phyloP scores from a whole-genome alignment of 1,140 invertebrate species.

The Anagrus nilaparvatae region DNA sequence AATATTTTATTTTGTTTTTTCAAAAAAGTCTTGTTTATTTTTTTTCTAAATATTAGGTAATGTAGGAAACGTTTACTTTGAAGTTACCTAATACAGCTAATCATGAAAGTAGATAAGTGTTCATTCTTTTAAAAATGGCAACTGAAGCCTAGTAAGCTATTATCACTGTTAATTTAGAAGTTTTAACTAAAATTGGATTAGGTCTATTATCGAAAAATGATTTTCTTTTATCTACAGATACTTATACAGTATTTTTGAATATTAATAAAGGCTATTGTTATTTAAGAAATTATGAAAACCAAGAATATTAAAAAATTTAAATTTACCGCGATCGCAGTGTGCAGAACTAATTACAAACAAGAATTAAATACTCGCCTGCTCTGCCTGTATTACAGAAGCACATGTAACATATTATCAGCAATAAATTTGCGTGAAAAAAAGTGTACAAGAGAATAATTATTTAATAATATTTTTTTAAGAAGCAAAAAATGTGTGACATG shows the following conservation, averaged over 20 bases:
- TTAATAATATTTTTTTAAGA: no score
- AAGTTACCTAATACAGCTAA: conserved; percentile 59
- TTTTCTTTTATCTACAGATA: conserved; percentile 46
- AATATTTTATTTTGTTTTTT: conserved; percentile 19
- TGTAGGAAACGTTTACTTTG: conserved; percentile 73
- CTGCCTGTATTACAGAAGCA: no score
- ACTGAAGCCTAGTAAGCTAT: conserved; percentile 46
- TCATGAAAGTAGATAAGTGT: conserved; percentile 56
- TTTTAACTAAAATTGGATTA: conserved; percentile 47
- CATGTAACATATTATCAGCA: no score
- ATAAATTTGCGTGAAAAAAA: no score
- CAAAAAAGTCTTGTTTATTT: not conserved
- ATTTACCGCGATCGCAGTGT: no score
- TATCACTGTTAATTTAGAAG: conserved; percentile 48
- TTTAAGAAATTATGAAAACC: no score
- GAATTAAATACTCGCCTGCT: no score
- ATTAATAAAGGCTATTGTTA: conserved; percentile 32
- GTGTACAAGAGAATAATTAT: no score
- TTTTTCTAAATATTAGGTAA: conserved; percentile 40
- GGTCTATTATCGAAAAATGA: conserved; percentile 42
- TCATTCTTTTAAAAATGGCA: conserved; percentile 65
- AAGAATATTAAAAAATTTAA: no score
- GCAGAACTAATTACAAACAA: no score
- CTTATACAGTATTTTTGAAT: conserved; percentile 48
- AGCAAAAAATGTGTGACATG: no score